Base-by-base conservation (phyloP, 1,140 invertebrate species). In the Papilio polytes region DNA sequence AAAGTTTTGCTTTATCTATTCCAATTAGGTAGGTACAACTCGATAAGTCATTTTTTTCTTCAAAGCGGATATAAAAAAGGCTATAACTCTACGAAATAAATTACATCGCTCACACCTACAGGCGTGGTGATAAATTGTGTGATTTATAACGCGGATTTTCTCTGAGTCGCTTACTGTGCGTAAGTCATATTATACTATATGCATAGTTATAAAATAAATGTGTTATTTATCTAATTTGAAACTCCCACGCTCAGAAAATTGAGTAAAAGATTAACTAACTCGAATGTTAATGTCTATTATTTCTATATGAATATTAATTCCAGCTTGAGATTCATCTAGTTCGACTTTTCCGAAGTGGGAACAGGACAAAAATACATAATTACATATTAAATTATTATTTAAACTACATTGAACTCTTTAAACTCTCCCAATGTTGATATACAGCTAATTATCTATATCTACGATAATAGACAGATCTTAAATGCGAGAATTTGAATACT, bases 141-240 rank as follows among this genome's bases (percentile, higher is more conserved):
- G 59, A 63, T 63, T 63, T 63, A 63, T 63, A 63, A 63, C 59
- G 59, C 59, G 59, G 59, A 63, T 63, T 63, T 63, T 26, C 59
- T 26, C 59, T 26, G 59, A n/a, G n/a, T 59, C 56, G 56, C 56
- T 63, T 63, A 31, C 59, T 63, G 22, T 63, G 20, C 59, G 22
- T 63, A 26, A 63, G 22, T 63, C 59, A 63, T 22, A 26, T 63
- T 63, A 63, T 63, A 63, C 59, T 26, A 10, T 10, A 63, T 63
- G 2, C 22, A 63, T 63, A 26, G 20, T 13, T 63, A 13, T 26
- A 63, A 63, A 63, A 56, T 56, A n/a, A 63, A 63, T 9, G 59
- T 12, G 3, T 13, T 15, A 20, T 56, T 9, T 56, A 13, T 63
- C 9, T 63, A 26, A 63, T 26, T 63, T 8, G 6, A 7, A 41